Conservation (phyloP, 2,797 vertebrate species). For the Avahi laniger region DNA sequence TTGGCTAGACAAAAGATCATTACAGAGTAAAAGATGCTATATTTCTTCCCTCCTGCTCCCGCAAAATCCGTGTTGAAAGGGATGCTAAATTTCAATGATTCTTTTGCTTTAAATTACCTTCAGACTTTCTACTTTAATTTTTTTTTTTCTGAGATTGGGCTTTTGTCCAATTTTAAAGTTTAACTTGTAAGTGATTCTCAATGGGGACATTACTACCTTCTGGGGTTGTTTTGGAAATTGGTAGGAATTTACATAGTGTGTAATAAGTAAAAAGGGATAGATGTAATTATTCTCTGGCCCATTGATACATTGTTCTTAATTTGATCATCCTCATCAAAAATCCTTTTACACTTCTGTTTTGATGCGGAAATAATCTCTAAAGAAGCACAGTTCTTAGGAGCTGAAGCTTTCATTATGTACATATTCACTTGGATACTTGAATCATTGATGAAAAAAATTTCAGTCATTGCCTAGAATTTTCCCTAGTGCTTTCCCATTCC, state of each 20-base stretch:
- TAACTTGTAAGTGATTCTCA: conserved; percentile 29
- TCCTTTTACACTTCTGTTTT: neutral
- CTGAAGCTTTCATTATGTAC: neutral
- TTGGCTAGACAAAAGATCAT: conserved; percentile 39
- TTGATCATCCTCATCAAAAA: neutral
- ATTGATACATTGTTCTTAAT: neutral
- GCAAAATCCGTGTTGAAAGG: no score
- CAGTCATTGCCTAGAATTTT: neutral
- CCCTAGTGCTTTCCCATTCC: neutral
- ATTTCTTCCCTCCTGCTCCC: neutral
- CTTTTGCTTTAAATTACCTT: conserved; percentile 19
- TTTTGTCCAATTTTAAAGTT: conserved; percentile 20
- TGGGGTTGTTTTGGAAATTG: neutral
- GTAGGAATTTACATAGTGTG: neutral
- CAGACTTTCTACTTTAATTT: neutral
- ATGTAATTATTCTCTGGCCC: neutral
- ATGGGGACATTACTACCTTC: neutral
- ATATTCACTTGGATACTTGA: neutral
- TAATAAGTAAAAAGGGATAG: neutral
- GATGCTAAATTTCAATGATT: neutral
- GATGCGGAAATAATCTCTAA: neutral
- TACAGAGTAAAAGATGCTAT: neutral
- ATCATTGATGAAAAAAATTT: neutral
- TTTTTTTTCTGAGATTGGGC: neutral
- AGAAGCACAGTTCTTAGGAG: neutral